Percentiles rank a stretch among this genome's conserved stretches.
Evolutionary conservation across 1,140 invertebrate genomes (phyloP).

Genomic region (Aphaenogaster rudis): DNA sequence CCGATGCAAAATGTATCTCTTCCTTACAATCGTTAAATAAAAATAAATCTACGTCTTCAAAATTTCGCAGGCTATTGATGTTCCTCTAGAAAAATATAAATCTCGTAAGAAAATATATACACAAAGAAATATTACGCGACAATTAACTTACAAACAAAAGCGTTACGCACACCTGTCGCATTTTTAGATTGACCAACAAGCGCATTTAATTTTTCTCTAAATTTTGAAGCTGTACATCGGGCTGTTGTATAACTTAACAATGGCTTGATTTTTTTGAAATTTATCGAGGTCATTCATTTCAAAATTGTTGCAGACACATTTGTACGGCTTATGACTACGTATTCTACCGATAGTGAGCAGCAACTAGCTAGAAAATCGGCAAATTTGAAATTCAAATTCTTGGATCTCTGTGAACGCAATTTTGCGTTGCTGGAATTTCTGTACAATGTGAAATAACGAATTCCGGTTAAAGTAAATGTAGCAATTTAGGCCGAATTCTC

Average conservation of each 20-base stretch:
- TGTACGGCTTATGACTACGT: slow-evolving; percentile 37
- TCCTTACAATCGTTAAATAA: neutral
- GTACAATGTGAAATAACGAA: slow-evolving; percentile 47
- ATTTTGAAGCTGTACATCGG: neutral
- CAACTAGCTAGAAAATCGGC: slow-evolving; percentile 36
- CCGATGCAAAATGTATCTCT: too few relatives aligned
- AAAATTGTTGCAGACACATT: slow-evolving; percentile 34
- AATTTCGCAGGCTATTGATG: neutral
- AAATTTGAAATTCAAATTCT: slow-evolving; percentile 51
- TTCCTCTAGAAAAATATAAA: neutral
- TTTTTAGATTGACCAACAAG: neutral
- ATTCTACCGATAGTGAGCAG: slow-evolving; percentile 40
- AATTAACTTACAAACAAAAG: neutral
- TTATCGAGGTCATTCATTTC: slow-evolving; percentile 19
- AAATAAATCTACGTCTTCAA: neutral
- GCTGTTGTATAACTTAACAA: neutral
- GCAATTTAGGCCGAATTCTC: neutral
- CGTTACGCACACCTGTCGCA: neutral
- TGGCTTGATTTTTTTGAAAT: slow-evolving; percentile 21
- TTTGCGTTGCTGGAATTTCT: slow-evolving; percentile 23
- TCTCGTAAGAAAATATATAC: neutral
- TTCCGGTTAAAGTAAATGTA: slow-evolving; percentile 31
- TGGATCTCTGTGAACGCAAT: slow-evolving; percentile 38
- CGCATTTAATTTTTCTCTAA: neutral
- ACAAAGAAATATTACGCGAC: neutral